Base-by-base conservation (phyloP, 2,797 vertebrate species). In the Betta splendens region DNA sequence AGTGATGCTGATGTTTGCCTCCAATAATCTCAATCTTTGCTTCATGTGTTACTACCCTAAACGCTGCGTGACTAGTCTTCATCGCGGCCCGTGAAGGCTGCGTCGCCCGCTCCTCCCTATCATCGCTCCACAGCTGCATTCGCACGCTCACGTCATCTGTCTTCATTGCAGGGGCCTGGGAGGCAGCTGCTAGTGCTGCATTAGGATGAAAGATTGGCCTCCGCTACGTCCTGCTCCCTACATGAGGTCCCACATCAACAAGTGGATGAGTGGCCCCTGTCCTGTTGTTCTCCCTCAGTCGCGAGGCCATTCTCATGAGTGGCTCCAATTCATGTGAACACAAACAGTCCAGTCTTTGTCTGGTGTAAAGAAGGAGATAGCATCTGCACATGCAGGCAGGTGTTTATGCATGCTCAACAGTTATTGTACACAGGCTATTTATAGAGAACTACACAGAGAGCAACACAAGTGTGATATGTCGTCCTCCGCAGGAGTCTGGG, bases 31-130 rank as follows among this genome's bases (percentile, higher is more conserved):
- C 11, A 28, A 22, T 17, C 17, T n/a, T 37, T 44, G 20, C 35
- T 63, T 38, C 39, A 32, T 69, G 29, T 39, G 22, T n/a, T n/a
- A n/a, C 57, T 40, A 64, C 61, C 38, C 33, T 37, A 15, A 67
- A 40, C 59, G 40, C 42, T 9, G 10, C 2, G 23, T 20, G 33
- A 54, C 64, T 29, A 33, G 26, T 65, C 57, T 71, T 22, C 32
- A 33, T 69, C 57, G 81, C 63, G 59, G 64, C 64, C 75, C 76
- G 75, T 83, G 64, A 84, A 87, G 83, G 54, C 67, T 72, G 58
- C 62, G 50, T 8, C 56, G 32, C 48, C 58, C 36, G 1, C 50
- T 66, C 39, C 38, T 55, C 66, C 75, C 65, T 65, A 69, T 76
- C 75, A 63, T 56, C 50, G 60, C 60, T 61, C 64, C 57, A 48